Base-by-base conservation (phyloP, 2,113 vertebrate species). In the Reinhardtius hippoglossoides region DNA sequence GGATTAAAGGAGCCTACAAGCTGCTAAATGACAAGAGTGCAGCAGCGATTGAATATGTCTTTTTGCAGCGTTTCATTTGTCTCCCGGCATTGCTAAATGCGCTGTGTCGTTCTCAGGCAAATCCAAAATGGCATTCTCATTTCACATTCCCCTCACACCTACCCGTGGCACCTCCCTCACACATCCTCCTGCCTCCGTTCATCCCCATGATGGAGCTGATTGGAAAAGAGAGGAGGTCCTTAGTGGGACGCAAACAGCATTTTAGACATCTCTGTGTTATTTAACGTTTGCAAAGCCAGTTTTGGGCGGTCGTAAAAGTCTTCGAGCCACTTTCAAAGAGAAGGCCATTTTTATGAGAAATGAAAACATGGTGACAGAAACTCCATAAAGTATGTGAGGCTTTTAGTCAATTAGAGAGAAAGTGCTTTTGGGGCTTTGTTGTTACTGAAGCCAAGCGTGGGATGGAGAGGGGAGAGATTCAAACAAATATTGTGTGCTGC, bases 361-460 rank as follows among this genome's bases (percentile, higher is more conserved):
- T 82, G 88, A 92, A 93, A 94, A 93, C 77, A 89, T 87, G 83
- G 87, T 82, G 84, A 88, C 88, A 89, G 86, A 94, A 94, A 92
- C 90, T 94, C 91, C 88, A 94, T 94, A 95, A 93, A 94, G 88
- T 78, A 84, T 82, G 83, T 76, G 79, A 91, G 82, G 93, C 92
- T 95, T 94, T 94, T 93, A 93, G 89, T 91, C 91, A 91, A 95
- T 94, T 94, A 92, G 89, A 87, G 66, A 65, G 65, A 84, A 83
- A 92, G 87, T 21, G 82, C 86, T 83, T 70, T 9, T 55, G 76
- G 74, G 78, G 67, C 80, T 80, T 83, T 91, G 86, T 91, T 92
- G 89, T 82, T 86, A 83, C 72, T 74, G 86, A 83, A 89, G 76
- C 76, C 76, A 70, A 83, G 23, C 70, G n/a, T 60, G 69, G 83